A percentile compares a stretch with the other conserved stretches of the same genome.
phyloP scores from a whole-genome alignment of 2,797 vertebrate genomes.

The Prunella strophiata region DNA sequence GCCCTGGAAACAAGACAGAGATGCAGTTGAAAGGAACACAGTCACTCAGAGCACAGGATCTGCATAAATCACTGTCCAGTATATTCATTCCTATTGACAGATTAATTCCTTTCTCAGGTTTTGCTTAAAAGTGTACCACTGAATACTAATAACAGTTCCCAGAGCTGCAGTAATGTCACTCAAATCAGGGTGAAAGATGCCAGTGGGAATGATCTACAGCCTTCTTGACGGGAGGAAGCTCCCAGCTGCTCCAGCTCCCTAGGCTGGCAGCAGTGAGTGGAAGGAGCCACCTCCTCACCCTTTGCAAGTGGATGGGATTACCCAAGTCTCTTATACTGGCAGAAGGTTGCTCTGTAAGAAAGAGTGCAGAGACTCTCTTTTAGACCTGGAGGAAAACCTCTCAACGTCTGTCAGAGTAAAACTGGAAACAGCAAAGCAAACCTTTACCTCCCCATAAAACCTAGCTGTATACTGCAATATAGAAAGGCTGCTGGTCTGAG shows the following conservation, averaged over 20 bases:
- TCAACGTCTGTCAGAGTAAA: neutral
- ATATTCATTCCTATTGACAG: constrained; percentile 76
- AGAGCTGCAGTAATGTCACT: constrained; percentile 23
- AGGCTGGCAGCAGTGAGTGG: neutral
- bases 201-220: neutral
- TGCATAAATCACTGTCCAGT: constrained; percentile 77
- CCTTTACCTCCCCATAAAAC: constrained; percentile 14
- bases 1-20: constrained; percentile 42
- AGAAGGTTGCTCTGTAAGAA: neutral
- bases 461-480: neutral
- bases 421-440: constrained; percentile 17
- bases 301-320: neutral
- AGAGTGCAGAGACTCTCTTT: neutral
- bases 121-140: constrained; percentile 66
- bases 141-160: constrained; percentile 73
- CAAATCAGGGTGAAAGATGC: neutral
- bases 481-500: constrained; percentile 5
- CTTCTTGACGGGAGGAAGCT: neutral
- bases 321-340: neutral
- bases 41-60: constrained; percentile 60
- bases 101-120: constrained; percentile 77
- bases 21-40: constrained; percentile 56
- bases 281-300: neutral
- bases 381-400: neutral
- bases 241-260: neutral